Percentiles rank a stretch among this genome's conserved stretches.
Evolutionary conservation across 2,797 vertebrate genomes (phyloP).

Genomic region (Chloroceryle amazona): DNA sequence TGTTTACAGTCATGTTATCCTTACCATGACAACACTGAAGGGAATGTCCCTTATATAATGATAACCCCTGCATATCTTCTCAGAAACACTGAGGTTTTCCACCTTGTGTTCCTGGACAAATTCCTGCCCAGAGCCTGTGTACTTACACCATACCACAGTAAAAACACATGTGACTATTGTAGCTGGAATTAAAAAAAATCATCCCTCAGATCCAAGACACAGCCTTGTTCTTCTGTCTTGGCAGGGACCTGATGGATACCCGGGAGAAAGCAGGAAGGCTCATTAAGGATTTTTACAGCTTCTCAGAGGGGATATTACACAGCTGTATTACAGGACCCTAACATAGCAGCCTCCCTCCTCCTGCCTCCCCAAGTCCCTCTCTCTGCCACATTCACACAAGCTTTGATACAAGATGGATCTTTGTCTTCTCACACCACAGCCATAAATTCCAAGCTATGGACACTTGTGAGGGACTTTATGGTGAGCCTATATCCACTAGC

Average conservation of each 20-base stretch:
- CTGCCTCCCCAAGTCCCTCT: background rate
- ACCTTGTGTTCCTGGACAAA: conserved; percentile 48
- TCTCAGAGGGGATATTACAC: background rate
- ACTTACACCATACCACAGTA: background rate
- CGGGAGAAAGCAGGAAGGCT: conserved; percentile 4
- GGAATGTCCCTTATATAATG: conserved; percentile 28
- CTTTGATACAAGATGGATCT: background rate
- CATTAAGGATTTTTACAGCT: background rate
- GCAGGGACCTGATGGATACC: background rate
- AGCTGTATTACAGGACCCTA: background rate
- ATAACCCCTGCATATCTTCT: conserved; percentile 51
- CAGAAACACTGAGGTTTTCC: conserved; percentile 30
- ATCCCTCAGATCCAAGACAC: background rate
- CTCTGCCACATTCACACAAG: background rate
- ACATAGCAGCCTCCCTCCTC: background rate
- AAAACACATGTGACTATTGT: background rate
- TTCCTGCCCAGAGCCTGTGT: background rate
- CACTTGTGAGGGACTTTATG: background rate
- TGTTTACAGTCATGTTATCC: conserved; percentile 53
- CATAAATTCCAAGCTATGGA: background rate
- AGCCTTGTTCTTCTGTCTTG: background rate
- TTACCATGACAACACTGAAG: conserved; percentile 49
- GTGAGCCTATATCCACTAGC: background rate
- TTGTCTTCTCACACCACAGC: background rate
- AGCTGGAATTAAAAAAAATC: background rate